A percentile compares a stretch with the other conserved stretches of the same genome.
phyloP scores from a whole-genome alignment of 2,888 invertebrate genomes.

The Himalopsyche kuldschensis region DNA sequence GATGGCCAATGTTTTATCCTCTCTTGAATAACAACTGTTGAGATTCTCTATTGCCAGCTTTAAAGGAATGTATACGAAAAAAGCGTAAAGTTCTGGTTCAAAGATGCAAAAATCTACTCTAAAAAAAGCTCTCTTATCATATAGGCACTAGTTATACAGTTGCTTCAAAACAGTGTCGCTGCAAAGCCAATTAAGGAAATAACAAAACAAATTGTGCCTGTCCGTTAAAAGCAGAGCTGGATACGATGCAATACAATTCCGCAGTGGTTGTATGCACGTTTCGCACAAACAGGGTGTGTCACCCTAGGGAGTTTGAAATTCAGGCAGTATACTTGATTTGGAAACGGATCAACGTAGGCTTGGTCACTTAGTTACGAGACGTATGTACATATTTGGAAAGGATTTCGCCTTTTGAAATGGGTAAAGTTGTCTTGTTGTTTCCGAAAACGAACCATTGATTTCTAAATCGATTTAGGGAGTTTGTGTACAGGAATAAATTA shows the following conservation, averaged over 20 bases:
- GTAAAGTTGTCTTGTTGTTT: too few species aligned
- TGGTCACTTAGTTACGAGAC: too few species aligned
- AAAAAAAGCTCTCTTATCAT: background rate
- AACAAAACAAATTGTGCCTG: conserved; percentile 11
- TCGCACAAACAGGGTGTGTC: background rate
- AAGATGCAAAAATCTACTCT: background rate
- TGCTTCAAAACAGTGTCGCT: background rate
- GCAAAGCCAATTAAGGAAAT: conserved; percentile 16
- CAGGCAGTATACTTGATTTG: background rate
- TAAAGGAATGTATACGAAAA: too few species aligned
- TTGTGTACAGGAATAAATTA: too few species aligned
- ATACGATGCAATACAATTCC: background rate
- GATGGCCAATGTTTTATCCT: too few species aligned
- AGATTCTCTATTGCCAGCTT: too few species aligned
- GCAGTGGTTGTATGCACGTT: background rate
- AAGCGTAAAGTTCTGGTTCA: too few species aligned
- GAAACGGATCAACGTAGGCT: background rate
- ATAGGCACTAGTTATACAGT: background rate
- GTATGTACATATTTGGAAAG: too few species aligned
- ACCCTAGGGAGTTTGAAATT: background rate
- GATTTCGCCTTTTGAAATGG: too few species aligned
- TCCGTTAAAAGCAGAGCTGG: background rate
- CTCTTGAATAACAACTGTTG: too few species aligned
- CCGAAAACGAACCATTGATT: too few species aligned
- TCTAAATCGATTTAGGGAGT: too few species aligned